Evolutionary conservation across 2,113 vertebrate genomes (phyloP), one percentile per base, ranked within the genome.

Genomic region (Corapipo altera): DNA sequence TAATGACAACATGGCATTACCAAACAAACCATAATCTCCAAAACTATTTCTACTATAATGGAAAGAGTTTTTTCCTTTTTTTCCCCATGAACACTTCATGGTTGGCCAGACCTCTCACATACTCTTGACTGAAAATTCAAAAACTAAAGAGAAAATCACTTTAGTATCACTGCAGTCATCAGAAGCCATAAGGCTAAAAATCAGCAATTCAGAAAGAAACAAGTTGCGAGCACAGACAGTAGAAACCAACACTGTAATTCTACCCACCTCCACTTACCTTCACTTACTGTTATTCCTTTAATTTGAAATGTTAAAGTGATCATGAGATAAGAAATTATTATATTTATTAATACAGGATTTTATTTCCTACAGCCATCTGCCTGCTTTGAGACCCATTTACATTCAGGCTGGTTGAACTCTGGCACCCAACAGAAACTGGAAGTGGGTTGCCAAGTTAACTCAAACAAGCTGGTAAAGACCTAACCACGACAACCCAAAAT

Each of bases 221-320:
- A 3, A 58, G 41, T 12, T 76, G 71, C 0, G 9, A 83, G 51
- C 76, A 84, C 37, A 71, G 28, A 55, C 26, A 77, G 12, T 35
- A 71, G 28, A 88, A 94, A 85, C 28, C 71, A 79, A 46, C 44
- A 66, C 13, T 11, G 15, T 64, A 79, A 67, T 49, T 92, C 81
- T n/a, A 91, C 71, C 88, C 83, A 88, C 67, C 90, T 94, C 83
- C 82, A 98, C 97, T 98, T 98, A 98, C 98, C 97, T 98, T 95
- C 43, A 61, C 92, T 97, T 97, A 97, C 94, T 94, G 96, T 90
- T 61, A 89, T 28, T 89, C 90, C 94, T 97, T 97, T 91, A 91
- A 96, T 89, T 97, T 94, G 95, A 96, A 89, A 82, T 17, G 82
- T 95, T 95, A 95, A 78, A 92, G 90, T 93, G 39, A 94, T 39